Evolutionary conservation across 1,140 invertebrate genomes (phyloP), one percentile per base, ranked within the genome.

Genomic region (Drosophila rhopaloa): DNA sequence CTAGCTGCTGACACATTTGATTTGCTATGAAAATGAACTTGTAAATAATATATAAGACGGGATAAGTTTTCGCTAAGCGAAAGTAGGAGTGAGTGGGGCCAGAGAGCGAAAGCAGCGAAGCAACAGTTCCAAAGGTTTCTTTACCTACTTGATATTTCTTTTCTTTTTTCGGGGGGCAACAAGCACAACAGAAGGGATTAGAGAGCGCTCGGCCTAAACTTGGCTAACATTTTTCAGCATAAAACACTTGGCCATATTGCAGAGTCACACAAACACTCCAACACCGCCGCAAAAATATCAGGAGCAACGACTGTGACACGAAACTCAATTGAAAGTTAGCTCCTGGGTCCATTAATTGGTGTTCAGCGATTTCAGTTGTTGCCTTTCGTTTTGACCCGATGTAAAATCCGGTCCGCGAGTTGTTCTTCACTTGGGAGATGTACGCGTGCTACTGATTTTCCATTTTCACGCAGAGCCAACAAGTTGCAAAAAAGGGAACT

Each of bases 361-460:
- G 41, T 67, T 76, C 50, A 73, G 48, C 68, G 65, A 72, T 72
- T 83, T 71, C 50, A 41, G 38, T 62, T 13, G 4, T 9, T 38
- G 35, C 35, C 47, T 11, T 27, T 24, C 32, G 19, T 37, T 40
- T 24, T 35, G 5, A 19, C 46, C 29, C 38, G 8, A 32, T 53
- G 47, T 37, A 41, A 54, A 54, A 19, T 47, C 56, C 54, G 38
- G 50, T 61, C 60, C 40, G 44, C 46, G 61, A 65, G 58, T 59
- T 70, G 80, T 77, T 76, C 83, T 66, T 70, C 67, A 56, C 83
- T 56, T 73, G 59, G 43, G 76, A 66, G 74, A 79, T 77, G 84
- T 63, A 70, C 83, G 83, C 84, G 83, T 83, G 78, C 67, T 77
- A 89, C 83, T 88, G 80, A 89, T 63, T 88, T 71, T 79, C 61